These are phyloP conservation scores for Scrobipalpa costella DNA, from an alignment of 2,888 invertebrate genomes.

Conservation along the genomic window DNA sequence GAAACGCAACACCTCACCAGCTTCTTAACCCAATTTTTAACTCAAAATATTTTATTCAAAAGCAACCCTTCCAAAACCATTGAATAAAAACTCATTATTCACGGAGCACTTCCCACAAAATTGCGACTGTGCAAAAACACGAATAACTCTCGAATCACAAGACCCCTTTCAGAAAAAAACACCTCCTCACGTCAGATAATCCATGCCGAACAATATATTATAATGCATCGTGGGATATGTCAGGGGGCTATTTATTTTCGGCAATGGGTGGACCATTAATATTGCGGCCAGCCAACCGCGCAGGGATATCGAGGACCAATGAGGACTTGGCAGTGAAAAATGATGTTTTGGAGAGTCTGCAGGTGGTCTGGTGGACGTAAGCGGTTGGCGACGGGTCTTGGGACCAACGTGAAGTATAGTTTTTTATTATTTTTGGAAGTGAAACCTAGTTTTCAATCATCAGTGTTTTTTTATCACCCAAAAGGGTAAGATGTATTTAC, in stretches of 20 bases:
- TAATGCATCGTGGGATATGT: constrained; percentile 72
- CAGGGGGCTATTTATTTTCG: constrained; percentile 71
- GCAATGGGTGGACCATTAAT: constrained; percentile 72
- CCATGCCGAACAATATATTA: constrained; percentile 65
- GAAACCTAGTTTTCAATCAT: too few relatives aligned
- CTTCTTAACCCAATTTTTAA: too few relatives aligned
- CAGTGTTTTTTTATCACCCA: too few relatives aligned
- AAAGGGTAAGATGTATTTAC: too few relatives aligned
- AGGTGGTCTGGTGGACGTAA: constrained; percentile 46
- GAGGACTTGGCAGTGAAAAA: constrained; percentile 69
- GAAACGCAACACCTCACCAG: too few relatives aligned
- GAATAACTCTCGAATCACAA: constrained; percentile 3
- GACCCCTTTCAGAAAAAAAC: constrained; percentile 41
- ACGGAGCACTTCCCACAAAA: not conserved
- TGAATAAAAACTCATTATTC: not conserved
- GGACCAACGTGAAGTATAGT: not conserved
- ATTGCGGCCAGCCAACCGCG: constrained; percentile 67
- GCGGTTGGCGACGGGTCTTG: constrained; percentile 1
- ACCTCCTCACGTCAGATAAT: constrained; percentile 53
- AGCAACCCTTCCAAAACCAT: not conserved
- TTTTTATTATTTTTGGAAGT: too few relatives aligned
- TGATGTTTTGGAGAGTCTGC: constrained; percentile 55
- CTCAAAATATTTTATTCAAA: not conserved
- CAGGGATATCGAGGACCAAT: constrained; percentile 58
- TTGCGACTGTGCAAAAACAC: not conserved